These are phyloP conservation scores for Leptocoma aspasia DNA, from an alignment of 2,113 vertebrate genomes.

Conservation along the genomic window DNA sequence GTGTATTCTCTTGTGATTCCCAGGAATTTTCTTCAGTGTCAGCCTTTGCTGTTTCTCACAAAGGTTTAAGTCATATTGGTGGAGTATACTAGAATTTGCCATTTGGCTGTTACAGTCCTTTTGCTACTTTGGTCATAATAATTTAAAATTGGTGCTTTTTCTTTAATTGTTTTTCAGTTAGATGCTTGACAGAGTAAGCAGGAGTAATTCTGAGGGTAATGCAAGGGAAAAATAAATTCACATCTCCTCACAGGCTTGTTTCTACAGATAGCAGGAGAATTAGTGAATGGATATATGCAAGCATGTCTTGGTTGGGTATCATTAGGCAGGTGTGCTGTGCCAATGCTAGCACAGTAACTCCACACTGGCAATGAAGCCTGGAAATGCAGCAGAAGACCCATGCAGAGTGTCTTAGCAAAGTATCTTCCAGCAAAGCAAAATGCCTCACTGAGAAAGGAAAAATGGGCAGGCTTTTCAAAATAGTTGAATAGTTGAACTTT, in stretches of 20 bases:
- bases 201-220: background rate
- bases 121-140: background rate
- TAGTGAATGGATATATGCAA: background rate
- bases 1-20: background rate
- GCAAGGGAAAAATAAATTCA: background rate
- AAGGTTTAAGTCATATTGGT: background rate
- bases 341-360: background rate
- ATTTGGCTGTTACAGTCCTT: background rate
- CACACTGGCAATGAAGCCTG: background rate
- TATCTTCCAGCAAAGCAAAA: background rate
- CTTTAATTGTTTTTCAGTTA: background rate
- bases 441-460: background rate
- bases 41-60: background rate
- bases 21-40: background rate
- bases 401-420: background rate
- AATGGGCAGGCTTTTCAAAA: background rate
- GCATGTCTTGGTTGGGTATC: background rate
- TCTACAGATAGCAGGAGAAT: background rate
- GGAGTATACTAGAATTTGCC: background rate
- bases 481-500: rapidly evolving
- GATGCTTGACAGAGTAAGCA: background rate
- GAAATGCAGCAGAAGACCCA: background rate
- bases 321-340: background rate
- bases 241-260: background rate
- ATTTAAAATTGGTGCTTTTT: background rate